phyloP scores from a whole-genome alignment of 2,113 vertebrate species.

The Accipiter cooperii region DNA sequence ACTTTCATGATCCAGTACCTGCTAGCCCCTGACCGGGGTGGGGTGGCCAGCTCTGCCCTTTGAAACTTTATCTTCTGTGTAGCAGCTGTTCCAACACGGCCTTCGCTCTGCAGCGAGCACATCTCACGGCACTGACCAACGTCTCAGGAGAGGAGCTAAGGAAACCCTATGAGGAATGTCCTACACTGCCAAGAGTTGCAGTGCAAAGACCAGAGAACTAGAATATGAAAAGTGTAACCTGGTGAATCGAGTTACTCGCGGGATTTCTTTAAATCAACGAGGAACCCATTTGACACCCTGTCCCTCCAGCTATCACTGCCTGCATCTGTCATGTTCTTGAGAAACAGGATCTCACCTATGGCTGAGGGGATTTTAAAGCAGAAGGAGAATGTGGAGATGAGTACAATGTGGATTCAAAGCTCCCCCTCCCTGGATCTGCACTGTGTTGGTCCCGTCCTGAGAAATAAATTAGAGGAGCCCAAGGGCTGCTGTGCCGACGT shows the following conservation, averaged over 20 bases:
- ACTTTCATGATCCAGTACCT: neutral
- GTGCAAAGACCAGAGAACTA: neutral
- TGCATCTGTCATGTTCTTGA: neutral
- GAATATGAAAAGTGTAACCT: neutral
- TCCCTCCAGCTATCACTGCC: neutral
- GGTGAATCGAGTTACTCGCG: neutral
- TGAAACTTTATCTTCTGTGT: neutral
- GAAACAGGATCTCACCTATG: neutral
- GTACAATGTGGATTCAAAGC: neutral
- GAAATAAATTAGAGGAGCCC: neutral
- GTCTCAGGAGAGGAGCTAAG: neutral
- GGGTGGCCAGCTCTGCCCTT: neutral
- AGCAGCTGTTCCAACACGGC: neutral
- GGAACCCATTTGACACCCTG: neutral
- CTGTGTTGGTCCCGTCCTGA: neutral
- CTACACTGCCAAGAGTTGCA: neutral
- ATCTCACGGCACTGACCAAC: neutral
- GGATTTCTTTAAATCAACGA: neutral
- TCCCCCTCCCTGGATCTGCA: neutral
- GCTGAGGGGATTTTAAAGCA: neutral
- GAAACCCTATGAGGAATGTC: neutral
- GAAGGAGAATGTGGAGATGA: neutral
- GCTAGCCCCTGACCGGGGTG: neutral
- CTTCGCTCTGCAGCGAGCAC: rapidly evolving
- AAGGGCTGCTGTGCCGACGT: neutral